Percentiles rank a stretch among this genome's conserved stretches.
Evolutionary conservation across 1,140 invertebrate genomes (phyloP).

Genomic region (Aphelinus atriplicis): DNA sequence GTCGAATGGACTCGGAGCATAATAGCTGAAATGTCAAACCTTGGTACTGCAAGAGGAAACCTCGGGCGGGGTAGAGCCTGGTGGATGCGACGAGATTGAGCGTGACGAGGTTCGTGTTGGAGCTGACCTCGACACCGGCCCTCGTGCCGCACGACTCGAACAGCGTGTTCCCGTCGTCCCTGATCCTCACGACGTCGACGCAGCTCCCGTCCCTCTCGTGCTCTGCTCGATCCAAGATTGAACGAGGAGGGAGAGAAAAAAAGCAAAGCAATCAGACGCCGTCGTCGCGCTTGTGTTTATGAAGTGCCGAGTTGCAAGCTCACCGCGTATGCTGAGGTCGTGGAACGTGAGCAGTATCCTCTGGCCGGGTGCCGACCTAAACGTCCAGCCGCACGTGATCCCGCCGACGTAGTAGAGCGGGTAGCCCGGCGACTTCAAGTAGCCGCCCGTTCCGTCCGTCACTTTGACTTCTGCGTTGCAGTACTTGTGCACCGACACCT

Average conservation of each 20-base stretch:
- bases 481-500: conserved; percentile 57
- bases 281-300: too few relatives aligned
- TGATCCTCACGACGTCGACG: conserved; percentile 57
- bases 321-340: conserved; percentile 62
- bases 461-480: conserved; percentile 60
- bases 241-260: neutral
- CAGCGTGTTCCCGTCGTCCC: conserved; percentile 57
- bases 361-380: conserved; percentile 57
- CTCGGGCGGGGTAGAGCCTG: conserved; percentile 56
- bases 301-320: conserved; percentile 28
- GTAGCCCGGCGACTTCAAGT: conserved; percentile 60
- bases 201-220: conserved; percentile 58
- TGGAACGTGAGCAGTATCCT: conserved; percentile 60
- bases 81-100: conserved; percentile 57
- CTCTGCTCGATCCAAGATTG: conserved; percentile 41
- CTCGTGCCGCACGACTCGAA: conserved; percentile 59
- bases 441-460: conserved; percentile 53
- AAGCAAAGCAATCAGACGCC: neutral
- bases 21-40: conserved; percentile 44
- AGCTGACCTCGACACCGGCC: conserved; percentile 56
- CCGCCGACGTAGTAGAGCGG: conserved; percentile 59
- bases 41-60: conserved; percentile 63
- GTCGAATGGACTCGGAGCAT: too few relatives aligned
- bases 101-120: conserved; percentile 58
- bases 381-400: conserved; percentile 61